Evolutionary conservation across 2,797 vertebrate genomes (phyloP), one percentile per base, ranked within the genome.

Genomic region (Ptychadena robeensis): DNA sequence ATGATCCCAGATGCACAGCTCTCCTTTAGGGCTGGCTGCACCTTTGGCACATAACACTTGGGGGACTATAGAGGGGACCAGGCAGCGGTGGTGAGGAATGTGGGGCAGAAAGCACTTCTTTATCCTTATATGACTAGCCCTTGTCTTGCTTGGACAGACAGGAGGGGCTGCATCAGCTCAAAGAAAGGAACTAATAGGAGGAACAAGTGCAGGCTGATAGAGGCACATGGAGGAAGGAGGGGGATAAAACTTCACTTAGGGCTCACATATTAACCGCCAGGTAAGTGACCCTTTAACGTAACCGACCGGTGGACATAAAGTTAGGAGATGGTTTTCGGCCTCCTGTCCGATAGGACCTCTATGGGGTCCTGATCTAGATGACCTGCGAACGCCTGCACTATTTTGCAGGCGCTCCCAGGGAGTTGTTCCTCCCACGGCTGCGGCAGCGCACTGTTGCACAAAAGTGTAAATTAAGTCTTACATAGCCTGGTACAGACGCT

Each of bases 1-100:
- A 98, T 98, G 94, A 95, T 94, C 91, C 92, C 93, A 87, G 92
- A 73, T 80, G 76, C 38, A 34, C 73, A 6, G 88, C 88, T 91
- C 79, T 79, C 57, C 18, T 69, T 86, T 63, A 73, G 37, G 32
- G 28, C 40, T 53, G 25, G 76, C 79, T 67, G 73, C 63, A 57
- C 86, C 85, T 40, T 34, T 38, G 72, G 86, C 82, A 38, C 82
- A 86, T 86, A 63, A 81, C 87, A 11, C 27, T 34, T 75, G n/a
- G 6, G 32, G 31, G 61, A 90, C 86, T 79, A 73, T 31, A 70
- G 81, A 77, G 61, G 74, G 85, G 77, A 85, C 15, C 59, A n/a
- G n/a, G n/a, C n/a, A n/a, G n/a, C n/a, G 40, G 79, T 44, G 28
- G 87, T 87, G 72, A 82, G 65, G 70, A 63, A 85, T 86, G 30